phyloP scores from a whole-genome alignment of 37 sponge, comb jelly and placozoan species.

The Beroe ovata region DNA sequence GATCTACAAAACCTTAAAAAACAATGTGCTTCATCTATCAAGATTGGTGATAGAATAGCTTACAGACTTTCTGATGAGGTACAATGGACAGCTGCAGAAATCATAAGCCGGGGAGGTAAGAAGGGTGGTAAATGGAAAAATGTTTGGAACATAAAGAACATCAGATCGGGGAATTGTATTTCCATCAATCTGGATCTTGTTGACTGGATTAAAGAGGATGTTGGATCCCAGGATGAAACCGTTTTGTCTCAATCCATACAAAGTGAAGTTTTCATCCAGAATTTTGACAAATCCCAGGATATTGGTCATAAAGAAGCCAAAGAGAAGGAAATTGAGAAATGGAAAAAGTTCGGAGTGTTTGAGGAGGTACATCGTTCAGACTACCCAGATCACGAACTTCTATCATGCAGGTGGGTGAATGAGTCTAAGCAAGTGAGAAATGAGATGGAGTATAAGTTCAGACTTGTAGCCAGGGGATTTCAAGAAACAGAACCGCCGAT shows the following conservation, averaged over 20 bases:
- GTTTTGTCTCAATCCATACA: neutral
- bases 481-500: neutral
- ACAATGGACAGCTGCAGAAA: neutral
- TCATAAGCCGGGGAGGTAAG: conserved; percentile 2
- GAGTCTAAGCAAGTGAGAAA: neutral
- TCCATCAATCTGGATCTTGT: conserved; percentile 4
- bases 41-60: neutral
- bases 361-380: neutral
- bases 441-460: neutral
- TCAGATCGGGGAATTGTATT: neutral
- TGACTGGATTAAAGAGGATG: conserved; percentile 30
- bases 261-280: neutral
- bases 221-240: neutral
- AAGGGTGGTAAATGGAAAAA: neutral
- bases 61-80: neutral
- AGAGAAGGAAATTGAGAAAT: neutral
- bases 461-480: conserved; percentile 19
- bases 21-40: neutral
- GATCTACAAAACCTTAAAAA: too few species aligned
- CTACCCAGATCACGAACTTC: neutral
- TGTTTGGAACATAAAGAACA: neutral
- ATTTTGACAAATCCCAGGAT: neutral
- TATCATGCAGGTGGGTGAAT: conserved; percentile 22
- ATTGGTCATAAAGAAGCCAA: neutral
- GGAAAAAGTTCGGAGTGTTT: neutral